phyloP scores from a whole-genome alignment of 1,140 invertebrate genomes.

The Goniozus legneri region DNA sequence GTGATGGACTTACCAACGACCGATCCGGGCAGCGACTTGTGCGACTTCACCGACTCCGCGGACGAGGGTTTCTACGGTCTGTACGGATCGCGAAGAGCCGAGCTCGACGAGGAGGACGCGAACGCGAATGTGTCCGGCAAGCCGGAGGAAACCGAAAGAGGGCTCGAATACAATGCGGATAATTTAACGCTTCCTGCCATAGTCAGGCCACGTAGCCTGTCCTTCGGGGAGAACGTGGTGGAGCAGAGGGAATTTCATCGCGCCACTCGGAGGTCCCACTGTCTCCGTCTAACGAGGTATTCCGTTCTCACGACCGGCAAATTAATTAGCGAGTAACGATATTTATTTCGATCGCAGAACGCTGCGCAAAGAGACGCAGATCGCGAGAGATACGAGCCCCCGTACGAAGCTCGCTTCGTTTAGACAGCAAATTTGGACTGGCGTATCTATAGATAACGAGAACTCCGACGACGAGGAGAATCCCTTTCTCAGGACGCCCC shows the following conservation, averaged over 20 bases:
- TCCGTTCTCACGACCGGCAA: not conserved
- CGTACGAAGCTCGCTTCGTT: constrained; percentile 58
- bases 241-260: constrained; percentile 37
- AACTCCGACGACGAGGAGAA: constrained; percentile 14
- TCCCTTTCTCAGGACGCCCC: constrained; percentile 37
- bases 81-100: no score
- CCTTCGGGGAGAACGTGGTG: constrained; percentile 52
- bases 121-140: no score
- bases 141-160: constrained; percentile 49
- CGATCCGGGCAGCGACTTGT: constrained; percentile 57
- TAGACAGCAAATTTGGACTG: constrained; percentile 61
- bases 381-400: constrained; percentile 54
- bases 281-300: constrained; percentile 38
- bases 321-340: not conserved
- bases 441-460: constrained; percentile 24
- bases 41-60: constrained; percentile 49
- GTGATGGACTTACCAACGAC: constrained; percentile 55
- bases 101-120: no score
- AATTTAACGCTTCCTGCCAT: constrained; percentile 30
- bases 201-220: constrained; percentile 53
- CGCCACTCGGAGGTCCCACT: constrained; percentile 49
- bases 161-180: constrained; percentile 26
- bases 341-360: constrained; percentile 19
- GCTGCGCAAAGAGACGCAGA: constrained; percentile 30
- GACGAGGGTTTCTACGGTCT: constrained; percentile 51